Percentiles rank a stretch among this genome's conserved stretches.
Conservation (phyloP, 1,140 invertebrate species). For the Drosophila arawakana region DNA sequence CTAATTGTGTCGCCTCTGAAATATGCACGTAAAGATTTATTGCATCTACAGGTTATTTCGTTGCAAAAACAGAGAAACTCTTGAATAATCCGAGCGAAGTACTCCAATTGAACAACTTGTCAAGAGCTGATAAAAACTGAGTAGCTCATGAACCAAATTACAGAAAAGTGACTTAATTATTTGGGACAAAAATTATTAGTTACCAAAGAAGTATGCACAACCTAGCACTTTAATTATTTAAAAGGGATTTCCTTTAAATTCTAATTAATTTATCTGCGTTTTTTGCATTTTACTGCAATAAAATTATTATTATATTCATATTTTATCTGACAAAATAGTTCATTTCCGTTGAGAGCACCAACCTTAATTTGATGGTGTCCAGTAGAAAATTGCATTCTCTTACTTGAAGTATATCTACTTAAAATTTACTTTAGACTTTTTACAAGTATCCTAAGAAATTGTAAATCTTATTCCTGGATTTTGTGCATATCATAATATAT, state of each 20-base stretch:
- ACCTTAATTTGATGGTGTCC: neutral
- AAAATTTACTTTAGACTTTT: too few species aligned
- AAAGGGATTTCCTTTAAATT: neutral
- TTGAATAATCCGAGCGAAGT: neutral
- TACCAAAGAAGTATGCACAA: neutral
- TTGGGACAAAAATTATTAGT: neutral
- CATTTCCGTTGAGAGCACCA: constrained; percentile 25
- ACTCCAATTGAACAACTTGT: constrained; percentile 29
- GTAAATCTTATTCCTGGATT: too few species aligned
- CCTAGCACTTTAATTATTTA: too few species aligned
- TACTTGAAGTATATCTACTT: neutral
- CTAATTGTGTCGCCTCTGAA: constrained; percentile 50
- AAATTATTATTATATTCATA: constrained; percentile 1
- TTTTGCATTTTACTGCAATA: neutral
- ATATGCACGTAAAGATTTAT: constrained; percentile 60
- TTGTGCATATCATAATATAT: too few species aligned
- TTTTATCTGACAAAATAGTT: constrained; percentile 27
- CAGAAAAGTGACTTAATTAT: too few species aligned
- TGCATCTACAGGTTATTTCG: neutral
- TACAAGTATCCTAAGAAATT: too few species aligned
- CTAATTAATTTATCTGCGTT: neutral
- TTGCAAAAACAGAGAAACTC: constrained; percentile 13
- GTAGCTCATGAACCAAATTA: too few species aligned
- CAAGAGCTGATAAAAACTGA: neutral
- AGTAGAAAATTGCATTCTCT: neutral